Evolutionary conservation across 1,140 invertebrate genomes (phyloP).

Genomic region (Sycophila sp.): DNA sequence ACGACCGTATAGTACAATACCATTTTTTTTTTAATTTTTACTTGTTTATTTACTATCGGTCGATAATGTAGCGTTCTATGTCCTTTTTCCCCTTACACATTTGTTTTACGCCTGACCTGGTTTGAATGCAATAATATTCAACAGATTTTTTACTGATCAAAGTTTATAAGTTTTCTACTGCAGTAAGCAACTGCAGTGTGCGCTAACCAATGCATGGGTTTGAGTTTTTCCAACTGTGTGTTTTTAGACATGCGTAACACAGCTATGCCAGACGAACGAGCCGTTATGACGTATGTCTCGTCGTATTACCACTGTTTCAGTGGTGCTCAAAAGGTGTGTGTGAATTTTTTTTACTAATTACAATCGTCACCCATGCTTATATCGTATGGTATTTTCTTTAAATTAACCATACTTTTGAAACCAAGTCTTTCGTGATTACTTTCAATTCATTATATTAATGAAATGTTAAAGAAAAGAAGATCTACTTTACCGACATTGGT

Average conservation of each 20-base stretch:
- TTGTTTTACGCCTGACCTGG: slow-evolving; percentile 7
- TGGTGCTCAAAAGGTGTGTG: slow-evolving; percentile 96
- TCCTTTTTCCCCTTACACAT: neutral
- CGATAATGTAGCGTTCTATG: too few species aligned
- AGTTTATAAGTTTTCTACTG: neutral
- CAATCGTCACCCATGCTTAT: neutral
- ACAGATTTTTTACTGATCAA: neutral
- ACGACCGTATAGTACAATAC: too few species aligned
- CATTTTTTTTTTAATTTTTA: too few species aligned
- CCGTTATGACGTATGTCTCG: slow-evolving; percentile 99
- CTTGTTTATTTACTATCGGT: too few species aligned
- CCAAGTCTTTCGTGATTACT: too few species aligned
- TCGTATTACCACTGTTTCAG: slow-evolving; percentile 99
- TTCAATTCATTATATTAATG: slow-evolving; percentile 1
- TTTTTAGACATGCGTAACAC: slow-evolving; percentile 97
- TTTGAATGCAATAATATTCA: slow-evolving; percentile 12
- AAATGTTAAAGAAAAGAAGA: neutral
- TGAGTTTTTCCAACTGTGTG: slow-evolving; percentile 62
- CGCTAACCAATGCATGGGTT: slow-evolving; percentile 60
- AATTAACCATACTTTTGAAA: too few species aligned
- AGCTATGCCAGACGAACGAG: slow-evolving; percentile 97
- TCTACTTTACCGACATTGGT: too few species aligned
- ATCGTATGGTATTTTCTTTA: neutral
- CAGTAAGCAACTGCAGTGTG: neutral
- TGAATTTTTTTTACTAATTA: slow-evolving; percentile 35